phyloP scores from a whole-genome alignment of 2,797 vertebrate species.

The Liparis tanakae region DNA sequence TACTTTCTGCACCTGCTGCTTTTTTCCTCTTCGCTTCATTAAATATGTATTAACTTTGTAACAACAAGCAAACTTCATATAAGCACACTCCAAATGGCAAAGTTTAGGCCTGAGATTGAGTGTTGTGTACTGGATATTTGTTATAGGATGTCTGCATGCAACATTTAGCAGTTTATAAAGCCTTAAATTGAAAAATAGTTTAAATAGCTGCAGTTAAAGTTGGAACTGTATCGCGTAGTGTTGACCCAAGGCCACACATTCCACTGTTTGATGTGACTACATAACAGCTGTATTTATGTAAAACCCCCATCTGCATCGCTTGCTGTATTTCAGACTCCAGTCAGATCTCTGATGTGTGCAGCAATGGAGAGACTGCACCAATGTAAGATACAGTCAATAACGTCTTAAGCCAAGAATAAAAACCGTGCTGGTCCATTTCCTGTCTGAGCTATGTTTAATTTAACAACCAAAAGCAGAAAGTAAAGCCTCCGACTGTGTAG shows the following conservation, averaged over 20 bases:
- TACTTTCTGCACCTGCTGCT: constrained; percentile 20
- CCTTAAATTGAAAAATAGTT: not conserved
- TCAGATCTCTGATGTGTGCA: not conserved
- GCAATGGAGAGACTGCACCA: not conserved
- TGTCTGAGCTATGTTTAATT: constrained; percentile 46
- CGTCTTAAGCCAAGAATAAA: constrained; percentile 27
- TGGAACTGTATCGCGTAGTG: not conserved
- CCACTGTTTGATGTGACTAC: not conserved
- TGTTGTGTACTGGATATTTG: constrained; percentile 1
- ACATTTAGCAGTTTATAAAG: constrained; percentile 26
- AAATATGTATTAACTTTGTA: constrained; percentile 49
- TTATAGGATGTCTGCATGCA: constrained; percentile 30
- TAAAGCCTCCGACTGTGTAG: constrained; percentile 17
- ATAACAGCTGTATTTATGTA: not conserved
- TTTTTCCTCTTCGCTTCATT: constrained; percentile 30
- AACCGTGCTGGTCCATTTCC: constrained; percentile 29
- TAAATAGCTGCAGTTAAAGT: constrained; percentile 1
- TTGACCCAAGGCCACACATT: not conserved
- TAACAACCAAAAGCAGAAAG: constrained; percentile 28
- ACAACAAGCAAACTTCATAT: constrained; percentile 32
- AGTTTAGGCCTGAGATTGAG: not conserved
- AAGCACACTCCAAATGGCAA: constrained; percentile 20
- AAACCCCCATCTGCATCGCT: not conserved
- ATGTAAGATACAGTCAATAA: constrained; percentile 7
- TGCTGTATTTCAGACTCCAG: not conserved